Evolutionary conservation across 1,140 invertebrate species (phyloP).

Genomic region (Drosophila bipectinata): DNA sequence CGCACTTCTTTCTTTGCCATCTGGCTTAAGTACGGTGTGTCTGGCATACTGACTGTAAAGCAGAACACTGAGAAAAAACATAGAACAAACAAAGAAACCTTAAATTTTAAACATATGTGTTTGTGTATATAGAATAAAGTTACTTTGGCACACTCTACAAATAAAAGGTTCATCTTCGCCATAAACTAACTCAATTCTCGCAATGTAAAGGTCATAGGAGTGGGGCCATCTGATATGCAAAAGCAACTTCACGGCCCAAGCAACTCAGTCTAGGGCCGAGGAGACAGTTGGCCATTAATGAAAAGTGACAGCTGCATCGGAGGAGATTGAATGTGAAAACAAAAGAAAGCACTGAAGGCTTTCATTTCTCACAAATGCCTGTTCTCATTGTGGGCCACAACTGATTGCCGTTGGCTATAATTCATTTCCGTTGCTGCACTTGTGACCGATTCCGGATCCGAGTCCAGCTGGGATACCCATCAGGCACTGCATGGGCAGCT

Average conservation of each 20-base stretch:
- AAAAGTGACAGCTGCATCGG: conserved; percentile 46
- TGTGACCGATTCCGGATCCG: conserved; percentile 17
- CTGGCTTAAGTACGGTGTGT: conserved; percentile 43
- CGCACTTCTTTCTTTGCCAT: conserved; percentile 30
- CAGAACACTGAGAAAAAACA: conserved; percentile 2
- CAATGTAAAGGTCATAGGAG: conserved; percentile 7
- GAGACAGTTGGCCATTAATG: conserved; percentile 31
- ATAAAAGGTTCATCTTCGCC: not conserved
- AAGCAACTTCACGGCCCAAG: conserved; percentile 8
- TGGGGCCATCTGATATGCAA: conserved; percentile 26
- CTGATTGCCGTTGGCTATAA: conserved; percentile 43
- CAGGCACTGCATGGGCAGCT: not conserved
- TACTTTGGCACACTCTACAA: not conserved
- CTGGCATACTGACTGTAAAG: conserved; percentile 9
- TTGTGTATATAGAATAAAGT: too few species aligned
- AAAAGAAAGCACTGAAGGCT: conserved; percentile 37
- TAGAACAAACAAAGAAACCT: too few species aligned
- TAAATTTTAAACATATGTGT: too few species aligned
- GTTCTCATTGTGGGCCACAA: conserved; percentile 36
- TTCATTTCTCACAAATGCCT: conserved; percentile 48
- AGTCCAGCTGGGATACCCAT: not conserved
- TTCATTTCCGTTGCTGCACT: conserved; percentile 49
- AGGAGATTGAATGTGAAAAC: conserved; percentile 53
- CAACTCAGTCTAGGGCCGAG: not conserved
- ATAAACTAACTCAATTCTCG: too few species aligned